These are phyloP conservation scores for Gallinago nigripennis DNA, from an alignment of 2,797 vertebrate genomes.

Conservation along the genomic window DNA sequence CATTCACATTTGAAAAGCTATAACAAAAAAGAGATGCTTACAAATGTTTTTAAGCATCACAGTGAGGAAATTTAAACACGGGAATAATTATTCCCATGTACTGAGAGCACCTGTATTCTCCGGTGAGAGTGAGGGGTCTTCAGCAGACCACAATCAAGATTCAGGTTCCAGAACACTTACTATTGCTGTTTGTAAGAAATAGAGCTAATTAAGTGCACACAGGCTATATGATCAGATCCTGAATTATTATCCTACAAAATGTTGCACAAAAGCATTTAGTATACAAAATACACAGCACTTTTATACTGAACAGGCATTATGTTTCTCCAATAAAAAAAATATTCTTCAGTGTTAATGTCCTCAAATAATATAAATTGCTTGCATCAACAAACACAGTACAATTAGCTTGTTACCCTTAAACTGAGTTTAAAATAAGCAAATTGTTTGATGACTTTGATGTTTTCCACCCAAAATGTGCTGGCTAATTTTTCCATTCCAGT, in stretches of 20 bases:
- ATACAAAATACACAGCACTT: neutral
- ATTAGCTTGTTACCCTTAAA: constrained; percentile 79
- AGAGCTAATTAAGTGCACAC: neutral
- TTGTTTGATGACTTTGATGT: constrained; percentile 84
- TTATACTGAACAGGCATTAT: neutral
- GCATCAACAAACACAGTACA: constrained; percentile 67
- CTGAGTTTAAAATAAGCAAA: constrained; percentile 82
- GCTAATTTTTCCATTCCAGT: constrained; percentile 86
- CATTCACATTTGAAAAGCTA: constrained; percentile 18
- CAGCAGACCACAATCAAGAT: neutral
- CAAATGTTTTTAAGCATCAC: neutral
- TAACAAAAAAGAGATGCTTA: neutral
- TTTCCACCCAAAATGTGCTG: constrained; percentile 83
- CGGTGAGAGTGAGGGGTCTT: neutral
- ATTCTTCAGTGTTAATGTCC: constrained; percentile 32
- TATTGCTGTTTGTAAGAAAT: neutral
- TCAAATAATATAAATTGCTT: constrained; percentile 65
- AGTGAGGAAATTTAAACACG: neutral
- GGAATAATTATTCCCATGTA: neutral
- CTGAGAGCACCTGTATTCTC: neutral
- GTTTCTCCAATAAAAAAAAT: neutral
- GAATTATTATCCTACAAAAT: neutral
- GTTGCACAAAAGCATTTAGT: neutral
- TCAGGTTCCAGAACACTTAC: neutral
- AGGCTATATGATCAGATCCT: neutral